These are phyloP conservation scores for Medauroidea extradentata DNA, from an alignment of 1,140 invertebrate genomes.

Conservation along the genomic window DNA sequence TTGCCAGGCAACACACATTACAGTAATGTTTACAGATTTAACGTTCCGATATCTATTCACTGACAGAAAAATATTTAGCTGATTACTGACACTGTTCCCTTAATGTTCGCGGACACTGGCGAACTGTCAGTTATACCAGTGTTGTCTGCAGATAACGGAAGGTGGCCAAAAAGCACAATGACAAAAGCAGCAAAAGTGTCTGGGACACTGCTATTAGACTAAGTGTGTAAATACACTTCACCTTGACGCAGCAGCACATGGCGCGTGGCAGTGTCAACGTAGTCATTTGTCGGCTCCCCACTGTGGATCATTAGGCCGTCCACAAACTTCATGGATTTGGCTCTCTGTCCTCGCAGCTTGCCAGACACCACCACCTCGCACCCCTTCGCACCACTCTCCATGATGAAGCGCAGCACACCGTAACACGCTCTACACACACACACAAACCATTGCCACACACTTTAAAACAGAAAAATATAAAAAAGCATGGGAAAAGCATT, in stretches of 20 bases:
- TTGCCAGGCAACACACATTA: too few relatives aligned
- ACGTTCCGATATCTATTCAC: too few relatives aligned
- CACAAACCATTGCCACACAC: neutral
- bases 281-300: constrained; percentile 97
- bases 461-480: neutral
- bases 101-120: too few relatives aligned
- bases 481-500: neutral
- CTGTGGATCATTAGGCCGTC: constrained; percentile 99
- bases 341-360: constrained; percentile 97
- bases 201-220: too few relatives aligned
- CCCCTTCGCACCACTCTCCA: constrained; percentile 95
- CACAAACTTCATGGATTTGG: constrained; percentile 99
- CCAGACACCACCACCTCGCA: constrained; percentile 99
- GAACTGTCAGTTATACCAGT: too few relatives aligned
- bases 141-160: too few relatives aligned
- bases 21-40: too few relatives aligned
- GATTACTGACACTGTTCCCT: too few relatives aligned
- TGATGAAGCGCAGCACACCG: constrained; percentile 98
- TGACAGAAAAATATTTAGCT: too few relatives aligned
- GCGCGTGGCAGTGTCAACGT: constrained; percentile 95
- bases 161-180: too few relatives aligned
- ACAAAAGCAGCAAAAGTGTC: too few relatives aligned
- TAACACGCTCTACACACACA: constrained; percentile 79
- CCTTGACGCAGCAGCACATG: constrained; percentile 97
- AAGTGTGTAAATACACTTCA: too few relatives aligned